Conservation (phyloP, 2,113 vertebrate genomes). For the Trochalopteron elliotii region DNA sequence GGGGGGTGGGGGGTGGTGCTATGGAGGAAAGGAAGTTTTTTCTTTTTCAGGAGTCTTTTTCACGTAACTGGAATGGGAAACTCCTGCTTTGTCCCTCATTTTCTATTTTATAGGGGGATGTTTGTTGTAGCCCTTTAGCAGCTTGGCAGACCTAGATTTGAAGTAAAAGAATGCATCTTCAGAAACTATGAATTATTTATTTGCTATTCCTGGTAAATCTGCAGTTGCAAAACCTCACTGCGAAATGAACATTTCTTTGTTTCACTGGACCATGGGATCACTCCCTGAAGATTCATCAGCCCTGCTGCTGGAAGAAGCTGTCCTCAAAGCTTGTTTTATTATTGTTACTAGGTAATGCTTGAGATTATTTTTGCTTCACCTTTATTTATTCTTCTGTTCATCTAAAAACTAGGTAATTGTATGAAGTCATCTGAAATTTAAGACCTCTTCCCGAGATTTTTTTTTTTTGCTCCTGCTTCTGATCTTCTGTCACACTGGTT, state of each 20-base stretch:
- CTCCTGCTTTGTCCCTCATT: neutral
- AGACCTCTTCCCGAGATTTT: neutral
- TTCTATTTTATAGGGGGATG: neutral
- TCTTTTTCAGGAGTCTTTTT: neutral
- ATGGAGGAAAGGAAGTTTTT: neutral
- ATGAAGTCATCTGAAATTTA: neutral
- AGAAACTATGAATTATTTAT: slow-evolving; percentile 20
- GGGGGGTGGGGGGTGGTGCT: neutral
- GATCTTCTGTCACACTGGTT: neutral
- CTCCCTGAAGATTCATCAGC: neutral
- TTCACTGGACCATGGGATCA: neutral
- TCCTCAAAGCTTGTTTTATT: neutral
- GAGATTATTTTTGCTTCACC: neutral
- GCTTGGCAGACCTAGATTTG: neutral
- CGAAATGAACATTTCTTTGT: neutral
- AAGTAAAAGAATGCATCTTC: neutral
- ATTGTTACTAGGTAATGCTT: neutral
- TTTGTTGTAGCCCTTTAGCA: neutral
- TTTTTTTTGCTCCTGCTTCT: neutral
- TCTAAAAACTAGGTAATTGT: neutral
- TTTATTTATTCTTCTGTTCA: neutral
- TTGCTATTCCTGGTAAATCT: neutral
- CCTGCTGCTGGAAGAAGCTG: neutral
- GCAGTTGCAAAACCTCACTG: neutral
- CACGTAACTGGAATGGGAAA: neutral